phyloP scores from a whole-genome alignment of 2,888 invertebrate species.

The Drepana falcataria region DNA sequence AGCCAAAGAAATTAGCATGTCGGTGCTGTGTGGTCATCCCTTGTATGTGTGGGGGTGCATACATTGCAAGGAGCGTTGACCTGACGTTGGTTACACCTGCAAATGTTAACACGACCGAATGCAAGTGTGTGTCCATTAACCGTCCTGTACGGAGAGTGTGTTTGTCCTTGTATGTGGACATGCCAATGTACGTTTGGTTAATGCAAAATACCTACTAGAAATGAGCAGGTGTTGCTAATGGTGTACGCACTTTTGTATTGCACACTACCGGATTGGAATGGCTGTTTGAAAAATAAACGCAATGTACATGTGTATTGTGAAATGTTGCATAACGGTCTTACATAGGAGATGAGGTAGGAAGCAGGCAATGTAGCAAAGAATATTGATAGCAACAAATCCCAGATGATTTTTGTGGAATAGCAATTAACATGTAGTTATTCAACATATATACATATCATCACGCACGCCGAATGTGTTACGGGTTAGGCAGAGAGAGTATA shows the following conservation, averaged over 20 bases:
- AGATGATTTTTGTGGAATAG: no score
- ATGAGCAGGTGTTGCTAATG: not conserved
- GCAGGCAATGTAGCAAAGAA: no score
- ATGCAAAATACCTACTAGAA: not conserved
- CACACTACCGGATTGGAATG: not conserved
- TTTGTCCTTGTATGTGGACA: constrained; percentile 8
- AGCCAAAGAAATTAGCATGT: constrained; percentile 64
- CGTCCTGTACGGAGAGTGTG: constrained; percentile 37
- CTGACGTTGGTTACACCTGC: constrained; percentile 69
- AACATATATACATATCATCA: no score
- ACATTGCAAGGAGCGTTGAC: constrained; percentile 58
- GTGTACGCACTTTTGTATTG: not conserved
- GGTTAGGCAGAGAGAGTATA: no score
- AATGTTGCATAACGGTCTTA: no score
- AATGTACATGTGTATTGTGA: not conserved
- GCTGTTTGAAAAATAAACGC: not conserved
- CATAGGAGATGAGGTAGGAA: no score
- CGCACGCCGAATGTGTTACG: no score
- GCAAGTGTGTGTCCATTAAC: constrained; percentile 52
- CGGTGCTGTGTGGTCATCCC: constrained; percentile 35
- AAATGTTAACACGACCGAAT: constrained; percentile 50
- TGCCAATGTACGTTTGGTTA: constrained; percentile 13
- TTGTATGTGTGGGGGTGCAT: constrained; percentile 18
- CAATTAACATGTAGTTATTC: no score
- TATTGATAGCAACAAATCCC: no score